Evolutionary conservation across 2,888 invertebrate species (phyloP), one percentile per base, ranked within the genome.

Genomic region (Eupithecia tripunctaria): DNA sequence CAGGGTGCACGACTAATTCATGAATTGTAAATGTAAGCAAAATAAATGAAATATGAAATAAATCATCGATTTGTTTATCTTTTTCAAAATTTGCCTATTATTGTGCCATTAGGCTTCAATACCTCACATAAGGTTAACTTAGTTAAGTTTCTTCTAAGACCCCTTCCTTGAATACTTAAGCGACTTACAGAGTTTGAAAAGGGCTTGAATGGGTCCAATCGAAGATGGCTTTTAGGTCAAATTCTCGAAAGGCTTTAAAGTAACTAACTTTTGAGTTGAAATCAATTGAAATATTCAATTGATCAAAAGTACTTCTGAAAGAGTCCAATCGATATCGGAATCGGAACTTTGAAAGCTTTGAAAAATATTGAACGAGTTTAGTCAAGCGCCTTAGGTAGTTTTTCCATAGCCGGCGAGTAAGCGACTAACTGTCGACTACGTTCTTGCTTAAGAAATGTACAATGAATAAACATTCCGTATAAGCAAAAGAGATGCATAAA

Each of bases 131-230:
- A 38, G 32, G 47, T 41, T 60, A 60, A 60, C 47, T 32, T 25
- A n/a, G 21, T 41, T 47, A 1, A 67, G 27, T 32, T 29, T 21
- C 29, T 67, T 64, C 10, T 38, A 1, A 6, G 25, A 38, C 56
- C 59, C 70, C 60, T 70, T 41, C n/a, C 63, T 38, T 60, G 56
- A 70, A 70, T 70, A 29, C 38, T 14, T 36, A 62, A 67, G 67
- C 51, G 12, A 71, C 43, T 71, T 32, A 15, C n/a, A 6, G 21
- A 60, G 25, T 41, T 65, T 29, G 65, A 69, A 69, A 32, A 27
- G 70, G 56, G 64, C 38, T 51, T 67, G 67, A 67, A 62, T 38
- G 70, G 29, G 47, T 29, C 43, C 41, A 56, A 21, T 60, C 25
- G 25, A 69, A 63, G 15, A 47, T 63, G 18, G 66, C 25, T 71